phyloP scores from a whole-genome alignment of 2,113 vertebrate species.

The Nothobranchius furzeri region DNA sequence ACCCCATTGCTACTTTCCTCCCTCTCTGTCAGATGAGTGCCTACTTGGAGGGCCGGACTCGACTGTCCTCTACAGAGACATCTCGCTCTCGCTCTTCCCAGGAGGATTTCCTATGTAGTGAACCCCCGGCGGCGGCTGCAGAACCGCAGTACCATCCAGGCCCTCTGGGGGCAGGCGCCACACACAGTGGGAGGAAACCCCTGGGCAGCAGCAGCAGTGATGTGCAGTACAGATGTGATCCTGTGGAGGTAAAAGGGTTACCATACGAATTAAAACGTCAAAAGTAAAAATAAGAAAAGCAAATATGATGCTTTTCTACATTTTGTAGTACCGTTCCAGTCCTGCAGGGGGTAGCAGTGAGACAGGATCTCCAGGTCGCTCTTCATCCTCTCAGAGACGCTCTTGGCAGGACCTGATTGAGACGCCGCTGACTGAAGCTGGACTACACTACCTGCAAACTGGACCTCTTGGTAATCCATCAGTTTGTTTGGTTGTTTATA shows the following conservation, averaged over 20 bases:
- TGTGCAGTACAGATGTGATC: conserved; percentile 67
- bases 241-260: conserved; percentile 59
- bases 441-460: conserved; percentile 96
- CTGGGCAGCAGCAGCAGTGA: conserved; percentile 75
- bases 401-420: conserved; percentile 99
- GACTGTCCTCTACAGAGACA: conserved; percentile 95
- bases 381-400: conserved; percentile 92
- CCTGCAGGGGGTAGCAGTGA: conserved; percentile 81
- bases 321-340: conserved; percentile 85
- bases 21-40: conserved; percentile 86
- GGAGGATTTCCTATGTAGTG: conserved; percentile 82
- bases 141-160: conserved; percentile 75
- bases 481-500: too few relatives aligned
- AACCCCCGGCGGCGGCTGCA: conserved; percentile 34
- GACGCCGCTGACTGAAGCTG: conserved; percentile 93
- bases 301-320: too few relatives aligned
- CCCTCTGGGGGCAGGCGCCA: conserved; percentile 54
- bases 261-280: too few relatives aligned
- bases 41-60: conserved; percentile 90
- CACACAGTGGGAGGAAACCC: conserved; percentile 66
- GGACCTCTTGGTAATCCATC: conserved; percentile 67
- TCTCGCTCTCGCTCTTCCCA: conserved; percentile 96
- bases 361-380: conserved; percentile 90
- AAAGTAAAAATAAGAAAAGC: too few relatives aligned
- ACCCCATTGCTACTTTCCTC: background rate